Percentiles rank a stretch among this genome's conserved stretches.
Evolutionary conservation across 2,113 vertebrate species (phyloP).

Genomic region (Zosterops japonicus): DNA sequence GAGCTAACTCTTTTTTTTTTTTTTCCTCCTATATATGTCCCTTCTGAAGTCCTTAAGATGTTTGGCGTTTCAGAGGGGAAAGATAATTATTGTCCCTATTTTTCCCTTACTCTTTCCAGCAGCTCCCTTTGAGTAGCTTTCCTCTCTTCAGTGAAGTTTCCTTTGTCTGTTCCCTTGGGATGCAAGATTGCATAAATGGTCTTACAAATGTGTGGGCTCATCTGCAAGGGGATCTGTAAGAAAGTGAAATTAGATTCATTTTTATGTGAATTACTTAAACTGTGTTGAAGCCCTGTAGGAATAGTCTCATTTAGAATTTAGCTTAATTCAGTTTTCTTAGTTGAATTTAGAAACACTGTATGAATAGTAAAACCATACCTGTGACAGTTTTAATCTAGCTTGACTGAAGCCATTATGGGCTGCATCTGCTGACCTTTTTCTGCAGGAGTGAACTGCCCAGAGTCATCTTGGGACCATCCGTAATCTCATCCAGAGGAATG

Average conservation of each 20-base stretch:
- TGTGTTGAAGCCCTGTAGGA: background rate
- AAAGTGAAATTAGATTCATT: constrained; percentile 20
- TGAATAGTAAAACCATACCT: background rate
- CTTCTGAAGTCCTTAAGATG: background rate
- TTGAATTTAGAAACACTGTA: background rate
- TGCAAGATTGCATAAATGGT: background rate
- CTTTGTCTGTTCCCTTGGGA: background rate
- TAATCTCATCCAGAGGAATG: background rate
- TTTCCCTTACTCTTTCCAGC: background rate
- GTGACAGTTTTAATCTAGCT: background rate
- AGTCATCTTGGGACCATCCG: background rate
- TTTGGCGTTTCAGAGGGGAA: background rate
- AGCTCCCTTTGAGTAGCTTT: constrained; percentile 1
- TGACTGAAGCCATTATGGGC: background rate
- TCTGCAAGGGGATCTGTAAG: constrained; percentile 16
- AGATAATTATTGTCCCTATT: background rate
- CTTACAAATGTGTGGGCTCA: background rate
- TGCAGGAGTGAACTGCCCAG: background rate
- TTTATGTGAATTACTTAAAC: constrained; percentile 14
- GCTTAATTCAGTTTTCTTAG: constrained; percentile 36
- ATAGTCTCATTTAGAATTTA: background rate
- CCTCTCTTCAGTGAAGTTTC: background rate
- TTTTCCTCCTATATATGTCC: rapidly evolving
- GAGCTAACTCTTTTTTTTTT: rapidly evolving
- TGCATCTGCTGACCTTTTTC: background rate